These are phyloP conservation scores for Andrena trimmerana DNA, from an alignment of 2,888 invertebrate genomes.

Conservation along the genomic window DNA sequence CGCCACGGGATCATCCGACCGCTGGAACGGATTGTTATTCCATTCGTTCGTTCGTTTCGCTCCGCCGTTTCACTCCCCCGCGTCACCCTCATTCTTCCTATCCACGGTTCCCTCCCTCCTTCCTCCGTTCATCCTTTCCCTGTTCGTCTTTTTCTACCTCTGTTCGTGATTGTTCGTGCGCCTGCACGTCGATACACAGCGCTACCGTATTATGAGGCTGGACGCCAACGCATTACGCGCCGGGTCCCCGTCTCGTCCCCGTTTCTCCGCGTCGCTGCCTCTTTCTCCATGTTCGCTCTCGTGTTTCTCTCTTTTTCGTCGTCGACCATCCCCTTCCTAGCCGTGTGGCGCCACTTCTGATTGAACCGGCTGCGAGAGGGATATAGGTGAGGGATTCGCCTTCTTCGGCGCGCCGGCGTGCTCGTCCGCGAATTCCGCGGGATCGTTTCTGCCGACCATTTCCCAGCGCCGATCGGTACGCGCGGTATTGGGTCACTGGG, in stretches of 20 bases:
- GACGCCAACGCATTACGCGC: constrained; percentile 66
- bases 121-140: not conserved
- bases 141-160: constrained; percentile 34
- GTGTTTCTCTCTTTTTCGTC: constrained; percentile 19
- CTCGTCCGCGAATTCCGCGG: constrained; percentile 69
- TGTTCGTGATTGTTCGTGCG: constrained; percentile 64
- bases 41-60: constrained; percentile 72
- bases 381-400: constrained; percentile 69
- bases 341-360: constrained; percentile 80
- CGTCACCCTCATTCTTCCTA: constrained; percentile 9
- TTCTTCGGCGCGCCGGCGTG: constrained; percentile 54
- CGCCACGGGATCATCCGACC: constrained; percentile 75
- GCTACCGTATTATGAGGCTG: constrained; percentile 63
- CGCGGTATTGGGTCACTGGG: constrained; percentile 71
- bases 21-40: constrained; percentile 76
- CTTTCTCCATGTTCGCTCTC: not conserved
- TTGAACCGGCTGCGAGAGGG: constrained; percentile 74
- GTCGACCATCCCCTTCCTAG: constrained; percentile 42
- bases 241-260: constrained; percentile 21
- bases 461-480: constrained; percentile 71
- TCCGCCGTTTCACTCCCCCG: constrained; percentile 12
- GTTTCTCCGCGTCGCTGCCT: not conserved
- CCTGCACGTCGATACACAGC: constrained; percentile 58
- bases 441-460: constrained; percentile 68
- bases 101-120: not conserved